These are phyloP conservation scores for Whitmania pigra DNA, from an alignment of 1,140 invertebrate genomes.

Conservation along the genomic window DNA sequence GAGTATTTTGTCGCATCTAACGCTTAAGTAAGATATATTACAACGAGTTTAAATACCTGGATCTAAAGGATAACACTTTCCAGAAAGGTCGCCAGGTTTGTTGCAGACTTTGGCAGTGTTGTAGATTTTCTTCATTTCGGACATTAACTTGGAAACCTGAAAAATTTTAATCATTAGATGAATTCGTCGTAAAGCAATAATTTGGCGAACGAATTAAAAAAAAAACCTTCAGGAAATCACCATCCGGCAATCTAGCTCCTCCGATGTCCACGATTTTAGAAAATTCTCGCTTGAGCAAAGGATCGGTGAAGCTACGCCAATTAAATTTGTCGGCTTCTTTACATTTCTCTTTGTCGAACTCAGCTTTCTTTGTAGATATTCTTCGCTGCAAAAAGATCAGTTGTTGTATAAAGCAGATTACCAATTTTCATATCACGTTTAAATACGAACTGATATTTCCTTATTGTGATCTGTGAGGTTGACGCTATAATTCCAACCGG, in stretches of 20 bases:
- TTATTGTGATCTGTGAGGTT: constrained; percentile 22
- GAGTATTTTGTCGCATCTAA: no score
- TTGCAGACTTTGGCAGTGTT: constrained; percentile 66
- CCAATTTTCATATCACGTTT: not conserved
- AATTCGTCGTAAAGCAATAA: no score
- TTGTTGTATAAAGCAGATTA: not conserved
- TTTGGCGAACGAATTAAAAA: not conserved
- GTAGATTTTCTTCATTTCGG: constrained; percentile 64
- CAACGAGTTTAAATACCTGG: constrained; percentile 47
- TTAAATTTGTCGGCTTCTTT: constrained; percentile 41
- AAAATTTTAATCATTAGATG: no score
- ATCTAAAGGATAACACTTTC: constrained; percentile 59
- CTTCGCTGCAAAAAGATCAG: no score
- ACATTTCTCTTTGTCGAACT: constrained; percentile 26
- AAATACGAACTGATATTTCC: constrained; percentile 4
- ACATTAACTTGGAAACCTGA: constrained; percentile 51
- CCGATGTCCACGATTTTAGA: constrained; percentile 65
- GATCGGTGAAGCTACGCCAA: constrained; percentile 54
- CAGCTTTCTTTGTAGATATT: not conserved
- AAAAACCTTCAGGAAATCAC: constrained; percentile 18
- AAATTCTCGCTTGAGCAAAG: constrained; percentile 56
- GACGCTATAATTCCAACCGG: constrained; percentile 21
- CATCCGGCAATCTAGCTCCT: constrained; percentile 47
- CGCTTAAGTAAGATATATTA: no score
- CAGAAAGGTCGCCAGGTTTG: constrained; percentile 34